phyloP scores from a whole-genome alignment of 2,888 invertebrate genomes.

The Oligia strigilis region DNA sequence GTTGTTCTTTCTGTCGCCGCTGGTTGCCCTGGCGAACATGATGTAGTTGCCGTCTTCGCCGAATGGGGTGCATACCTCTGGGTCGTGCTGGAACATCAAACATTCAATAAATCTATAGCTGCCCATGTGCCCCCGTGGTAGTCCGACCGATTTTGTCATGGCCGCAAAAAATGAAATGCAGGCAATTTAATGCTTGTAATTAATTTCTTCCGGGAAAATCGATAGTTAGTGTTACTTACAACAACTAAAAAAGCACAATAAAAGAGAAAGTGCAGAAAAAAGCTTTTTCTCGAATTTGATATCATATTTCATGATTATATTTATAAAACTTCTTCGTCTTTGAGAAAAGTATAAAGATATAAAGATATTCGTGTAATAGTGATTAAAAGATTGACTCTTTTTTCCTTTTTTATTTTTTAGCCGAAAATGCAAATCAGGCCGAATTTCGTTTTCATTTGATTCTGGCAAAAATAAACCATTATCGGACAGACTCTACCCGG shows the following conservation, averaged over 20 bases:
- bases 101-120: not conserved
- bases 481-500: not conserved
- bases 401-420: not conserved
- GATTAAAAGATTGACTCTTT: not conserved
- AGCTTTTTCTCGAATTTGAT: not conserved
- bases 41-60: slow-evolving; percentile 99
- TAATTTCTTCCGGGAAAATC: not conserved
- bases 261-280: not conserved
- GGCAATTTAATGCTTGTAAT: not conserved
- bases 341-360: not conserved
- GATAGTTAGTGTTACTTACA: not conserved
- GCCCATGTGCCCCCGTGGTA: not conserved
- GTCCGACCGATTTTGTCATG: not conserved
- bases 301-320: not conserved
- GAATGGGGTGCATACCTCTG: slow-evolving; percentile 98
- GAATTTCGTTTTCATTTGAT: not conserved
- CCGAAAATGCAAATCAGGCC: not conserved
- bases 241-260: not conserved
- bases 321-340: not conserved
- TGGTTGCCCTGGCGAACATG: slow-evolving; percentile 99
- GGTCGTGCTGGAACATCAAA: slow-evolving; percentile 94
- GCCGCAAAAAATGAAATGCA: not conserved
- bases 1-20: slow-evolving; percentile 99
- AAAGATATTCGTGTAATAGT: not conserved
- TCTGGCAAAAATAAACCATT: not conserved